These are phyloP conservation scores for Fregata magnificens DNA, from an alignment of 2,113 vertebrate species.

Conservation along the genomic window DNA sequence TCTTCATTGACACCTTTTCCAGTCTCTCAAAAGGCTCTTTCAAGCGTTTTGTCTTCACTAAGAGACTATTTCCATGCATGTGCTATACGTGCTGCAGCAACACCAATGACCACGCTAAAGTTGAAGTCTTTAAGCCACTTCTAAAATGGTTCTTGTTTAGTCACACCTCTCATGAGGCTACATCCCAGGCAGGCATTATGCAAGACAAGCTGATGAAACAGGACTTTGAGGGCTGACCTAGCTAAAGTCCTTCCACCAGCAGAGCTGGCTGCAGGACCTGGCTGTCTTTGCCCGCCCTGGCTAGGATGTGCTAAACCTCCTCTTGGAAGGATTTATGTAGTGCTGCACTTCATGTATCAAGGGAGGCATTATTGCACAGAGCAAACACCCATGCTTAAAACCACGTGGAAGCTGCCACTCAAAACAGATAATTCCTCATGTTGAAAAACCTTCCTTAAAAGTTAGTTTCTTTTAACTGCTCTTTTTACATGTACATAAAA, in stretches of 20 bases:
- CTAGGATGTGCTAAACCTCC: background rate
- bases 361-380: background rate
- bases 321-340: background rate
- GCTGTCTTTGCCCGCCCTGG: background rate
- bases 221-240: background rate
- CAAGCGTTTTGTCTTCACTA: background rate
- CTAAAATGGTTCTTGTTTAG: background rate
- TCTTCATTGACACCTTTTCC: background rate
- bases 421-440: background rate
- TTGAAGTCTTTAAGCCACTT: background rate
- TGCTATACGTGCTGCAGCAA: rapidly evolving
- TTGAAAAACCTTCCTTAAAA: background rate
- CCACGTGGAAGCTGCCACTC: background rate
- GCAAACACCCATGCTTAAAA: background rate
- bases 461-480: background rate
- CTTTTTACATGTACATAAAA: background rate
- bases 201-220: background rate
- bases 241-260: background rate
- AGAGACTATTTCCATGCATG: background rate
- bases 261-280: background rate
- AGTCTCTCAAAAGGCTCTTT: background rate
- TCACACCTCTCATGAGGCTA: background rate
- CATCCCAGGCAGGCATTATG: rapidly evolving
- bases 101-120: background rate
- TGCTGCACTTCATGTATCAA: background rate